These are phyloP conservation scores for Erpobdella octoculata DNA, from an alignment of 2,888 invertebrate species.

Conservation along the genomic window DNA sequence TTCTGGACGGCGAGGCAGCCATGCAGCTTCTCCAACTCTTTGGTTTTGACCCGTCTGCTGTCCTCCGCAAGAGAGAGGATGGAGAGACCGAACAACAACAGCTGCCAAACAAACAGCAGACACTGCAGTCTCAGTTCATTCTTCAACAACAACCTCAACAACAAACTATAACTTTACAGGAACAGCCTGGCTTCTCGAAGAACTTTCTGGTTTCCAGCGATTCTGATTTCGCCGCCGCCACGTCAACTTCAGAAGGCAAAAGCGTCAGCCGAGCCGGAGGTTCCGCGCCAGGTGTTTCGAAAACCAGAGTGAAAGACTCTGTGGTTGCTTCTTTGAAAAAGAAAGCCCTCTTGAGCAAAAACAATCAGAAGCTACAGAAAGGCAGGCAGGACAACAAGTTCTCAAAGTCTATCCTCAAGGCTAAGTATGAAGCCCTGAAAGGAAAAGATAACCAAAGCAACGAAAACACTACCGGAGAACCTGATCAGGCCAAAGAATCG, in stretches of 20 bases:
- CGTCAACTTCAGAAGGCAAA: not conserved
- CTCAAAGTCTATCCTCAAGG: too few species aligned
- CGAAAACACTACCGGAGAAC: not conserved
- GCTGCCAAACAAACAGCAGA: constrained; percentile 52
- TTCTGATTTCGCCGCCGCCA: not conserved
- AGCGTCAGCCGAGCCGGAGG: not conserved
- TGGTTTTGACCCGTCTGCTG: constrained; percentile 49
- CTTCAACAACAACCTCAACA: constrained; percentile 47
- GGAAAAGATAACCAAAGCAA: too few species aligned
- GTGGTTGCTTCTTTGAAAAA: not conserved
- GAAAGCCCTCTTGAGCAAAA: not conserved
- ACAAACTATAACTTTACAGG: constrained; percentile 16
- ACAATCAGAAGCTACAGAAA: not conserved
- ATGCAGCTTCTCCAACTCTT: constrained; percentile 47
- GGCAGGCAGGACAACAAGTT: too few species aligned
- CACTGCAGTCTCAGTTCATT: constrained; percentile 47
- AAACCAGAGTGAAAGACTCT: not conserved
- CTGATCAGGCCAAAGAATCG: not conserved
- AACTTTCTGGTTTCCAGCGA: not conserved
- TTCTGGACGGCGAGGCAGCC: constrained; percentile 39
- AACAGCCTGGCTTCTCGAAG: not conserved
- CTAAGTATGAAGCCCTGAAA: too few species aligned
- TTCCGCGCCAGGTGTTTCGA: not conserved
- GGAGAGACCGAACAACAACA: constrained; percentile 55
- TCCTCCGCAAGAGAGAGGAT: constrained; percentile 50